Conservation (phyloP, 2,113 vertebrate species). For the Origma solitaria region DNA sequence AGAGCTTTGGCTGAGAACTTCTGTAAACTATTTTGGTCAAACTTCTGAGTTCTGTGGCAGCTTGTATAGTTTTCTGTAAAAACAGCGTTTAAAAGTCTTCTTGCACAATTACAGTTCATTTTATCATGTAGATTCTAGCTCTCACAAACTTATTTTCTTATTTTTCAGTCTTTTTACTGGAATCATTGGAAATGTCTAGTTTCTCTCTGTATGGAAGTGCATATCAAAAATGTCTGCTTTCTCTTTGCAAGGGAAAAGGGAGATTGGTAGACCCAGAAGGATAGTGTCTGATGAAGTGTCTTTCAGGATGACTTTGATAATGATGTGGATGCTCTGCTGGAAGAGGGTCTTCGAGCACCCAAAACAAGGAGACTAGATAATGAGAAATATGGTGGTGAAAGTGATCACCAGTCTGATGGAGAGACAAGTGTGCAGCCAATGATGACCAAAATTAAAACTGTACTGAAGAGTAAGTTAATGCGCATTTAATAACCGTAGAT, state of each 20-base stretch:
- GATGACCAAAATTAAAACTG: slow-evolving; percentile 99
- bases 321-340: slow-evolving; percentile 95
- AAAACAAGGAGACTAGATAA: slow-evolving; percentile 90
- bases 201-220: neutral
- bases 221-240: neutral
- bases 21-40: neutral
- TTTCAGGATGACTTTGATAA: slow-evolving; percentile 99
- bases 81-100: neutral
- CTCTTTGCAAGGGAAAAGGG: slow-evolving; percentile 5
- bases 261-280: neutral
- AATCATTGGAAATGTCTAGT: neutral
- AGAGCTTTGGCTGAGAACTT: neutral
- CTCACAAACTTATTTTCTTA: neutral
- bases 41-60: neutral
- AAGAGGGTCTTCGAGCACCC: slow-evolving; percentile 93
- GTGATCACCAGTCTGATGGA: slow-evolving; percentile 92
- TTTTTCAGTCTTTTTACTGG: slow-evolving; percentile 41
- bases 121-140: neutral
- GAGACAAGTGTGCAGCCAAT: slow-evolving; percentile 95
- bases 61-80: neutral
- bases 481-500: neutral
- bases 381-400: slow-evolving; percentile 86
- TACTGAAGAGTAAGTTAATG: slow-evolving; percentile 92
- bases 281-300: slow-evolving; percentile 70
- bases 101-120: neutral